These are phyloP conservation scores for Ctena decussata DNA, from an alignment of 2,888 invertebrate species.

Conservation along the genomic window DNA sequence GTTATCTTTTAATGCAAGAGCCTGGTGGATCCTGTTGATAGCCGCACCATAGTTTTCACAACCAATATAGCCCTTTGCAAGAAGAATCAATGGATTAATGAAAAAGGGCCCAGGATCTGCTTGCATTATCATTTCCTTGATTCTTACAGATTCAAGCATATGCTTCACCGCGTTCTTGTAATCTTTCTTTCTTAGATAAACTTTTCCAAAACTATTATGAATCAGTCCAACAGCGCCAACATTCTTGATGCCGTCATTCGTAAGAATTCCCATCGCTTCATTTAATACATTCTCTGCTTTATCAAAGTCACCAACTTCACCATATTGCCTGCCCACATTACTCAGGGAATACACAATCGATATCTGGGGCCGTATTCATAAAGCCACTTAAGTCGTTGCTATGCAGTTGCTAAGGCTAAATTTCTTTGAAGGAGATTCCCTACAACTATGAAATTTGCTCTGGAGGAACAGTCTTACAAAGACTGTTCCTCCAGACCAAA, in stretches of 20 bases:
- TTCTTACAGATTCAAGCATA: conserved; percentile 41
- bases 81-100: conserved; percentile 31
- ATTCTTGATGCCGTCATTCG: neutral
- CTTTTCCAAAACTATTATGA: conserved; percentile 41
- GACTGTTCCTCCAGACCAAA: no score
- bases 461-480: no score
- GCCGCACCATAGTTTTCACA: conserved; percentile 27
- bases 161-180: conserved; percentile 30
- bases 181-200: conserved; percentile 28
- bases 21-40: conserved; percentile 28
- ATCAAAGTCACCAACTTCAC: conserved; percentile 17
- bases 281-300: conserved; percentile 40
- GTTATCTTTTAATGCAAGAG: conserved; percentile 25
- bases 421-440: no score
- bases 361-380: no score
- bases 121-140: conserved; percentile 31
- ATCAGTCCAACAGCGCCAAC: conserved; percentile 15
- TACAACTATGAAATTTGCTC: no score
- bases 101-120: conserved; percentile 17
- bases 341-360: conserved; percentile 61
- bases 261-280: conserved; percentile 43
- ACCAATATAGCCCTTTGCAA: conserved; percentile 30
- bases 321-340: conserved; percentile 61
- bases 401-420: no score
- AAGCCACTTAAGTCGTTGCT: no score